Base-by-base conservation (phyloP, 2,888 invertebrate species). In the Sesia bembeciformis region DNA sequence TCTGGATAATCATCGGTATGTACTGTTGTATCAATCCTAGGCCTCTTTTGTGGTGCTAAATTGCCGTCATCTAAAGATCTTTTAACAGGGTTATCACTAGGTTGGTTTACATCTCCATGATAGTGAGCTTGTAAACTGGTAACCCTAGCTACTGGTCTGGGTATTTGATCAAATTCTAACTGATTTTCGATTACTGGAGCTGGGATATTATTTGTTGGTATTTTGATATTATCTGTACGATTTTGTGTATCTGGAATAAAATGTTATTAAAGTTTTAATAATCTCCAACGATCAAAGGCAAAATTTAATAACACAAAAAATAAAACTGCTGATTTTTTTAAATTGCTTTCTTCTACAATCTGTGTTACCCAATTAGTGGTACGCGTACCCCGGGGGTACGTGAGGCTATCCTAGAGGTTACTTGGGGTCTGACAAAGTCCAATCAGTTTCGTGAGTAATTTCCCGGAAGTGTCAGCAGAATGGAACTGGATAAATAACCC, bases 21-120 rank as follows among this genome's bases (percentile, higher is more conserved):
- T 43, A 8, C 46, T 3, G 46, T 43, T 5, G 43, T 7, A 46
- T 46, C 46, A 3, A 46, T 68, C 78, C 85, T 0, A 71, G 40
- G 70, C 74, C 81, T 60, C 86, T 85, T 52, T 78, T 81, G 3
- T 81, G 52, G 77, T 53, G 4, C 61, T 40, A 39, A 54, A 42
- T 57, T 56, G 0, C 61, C 50, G 5, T 70, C 65, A 3, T 58
- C 58, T 0, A 69, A 60, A 0, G 73, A 52, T 58, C 84, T 68
- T 64, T 84, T 86, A 3, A 56, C 62, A 1, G 72, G 64, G 43
- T 67, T 68, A 7, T 73, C 70, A 4, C 58, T 60, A 3, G 76
- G 60, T 64, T 84, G 72, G 58, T 87, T 84, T 8, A 49, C 8
- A 40, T 84, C 84, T n/a, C 76, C 72, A 38, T 80, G 75, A 54